Conservation (phyloP, 2,797 vertebrate genomes). For the Alectoris magna region DNA sequence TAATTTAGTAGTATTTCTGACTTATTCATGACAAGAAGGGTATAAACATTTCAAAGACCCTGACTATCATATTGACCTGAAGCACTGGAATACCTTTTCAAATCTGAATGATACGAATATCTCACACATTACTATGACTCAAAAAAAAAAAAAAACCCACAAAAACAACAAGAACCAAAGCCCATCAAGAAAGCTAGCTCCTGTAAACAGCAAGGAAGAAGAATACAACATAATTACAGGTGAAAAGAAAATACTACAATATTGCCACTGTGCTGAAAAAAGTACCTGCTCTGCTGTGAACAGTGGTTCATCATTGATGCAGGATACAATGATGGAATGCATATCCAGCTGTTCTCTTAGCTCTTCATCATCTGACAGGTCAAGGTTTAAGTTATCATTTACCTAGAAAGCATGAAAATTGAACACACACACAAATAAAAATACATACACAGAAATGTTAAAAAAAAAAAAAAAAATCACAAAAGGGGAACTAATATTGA, state of each 20-base stretch:
- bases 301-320: slow-evolving; percentile 92
- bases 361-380: slow-evolving; percentile 96
- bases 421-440: neutral
- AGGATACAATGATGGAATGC: slow-evolving; percentile 98
- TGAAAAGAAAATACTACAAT: neutral
- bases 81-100: neutral
- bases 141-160: neutral
- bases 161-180: neutral
- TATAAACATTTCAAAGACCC: neutral
- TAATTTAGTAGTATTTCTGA: neutral
- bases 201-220: neutral
- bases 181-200: neutral
- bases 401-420: slow-evolving; percentile 70
- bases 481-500: neutral
- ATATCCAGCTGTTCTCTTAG: slow-evolving; percentile 97
- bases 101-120: neutral
- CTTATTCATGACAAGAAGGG: neutral
- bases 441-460: neutral
- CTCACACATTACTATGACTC: neutral
- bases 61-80: neutral
- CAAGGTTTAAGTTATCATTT: slow-evolving; percentile 88
- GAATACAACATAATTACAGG: neutral
- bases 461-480: neutral
- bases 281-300: slow-evolving; percentile 96
- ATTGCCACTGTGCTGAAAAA: neutral